These are phyloP conservation scores for Brachionus asplanchnoidis DNA, from an alignment of 1,140 invertebrate genomes.

Conservation along the genomic window DNA sequence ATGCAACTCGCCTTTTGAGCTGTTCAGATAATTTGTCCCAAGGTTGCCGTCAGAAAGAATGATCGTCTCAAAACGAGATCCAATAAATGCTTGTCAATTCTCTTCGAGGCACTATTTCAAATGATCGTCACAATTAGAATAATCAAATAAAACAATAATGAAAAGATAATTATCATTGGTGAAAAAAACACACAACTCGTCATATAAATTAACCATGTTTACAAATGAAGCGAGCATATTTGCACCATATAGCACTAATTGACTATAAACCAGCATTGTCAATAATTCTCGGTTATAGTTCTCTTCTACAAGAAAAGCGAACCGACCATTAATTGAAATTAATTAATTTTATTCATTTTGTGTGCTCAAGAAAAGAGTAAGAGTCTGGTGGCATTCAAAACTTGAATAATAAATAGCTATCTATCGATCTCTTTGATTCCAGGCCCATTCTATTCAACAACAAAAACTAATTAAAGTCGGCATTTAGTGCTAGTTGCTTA, in stretches of 20 bases:
- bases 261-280: neutral
- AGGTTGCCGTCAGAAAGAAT: neutral
- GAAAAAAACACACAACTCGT: neutral
- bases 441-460: neutral
- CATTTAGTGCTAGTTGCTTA: neutral
- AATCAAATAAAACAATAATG: constrained; percentile 5
- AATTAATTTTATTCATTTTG: neutral
- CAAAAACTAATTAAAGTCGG: neutral
- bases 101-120: neutral
- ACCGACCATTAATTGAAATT: neutral
- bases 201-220: neutral
- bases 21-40: neutral
- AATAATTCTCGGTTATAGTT: neutral
- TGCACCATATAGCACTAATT: neutral
- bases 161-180: neutral
- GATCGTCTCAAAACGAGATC: neutral
- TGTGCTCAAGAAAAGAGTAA: neutral
- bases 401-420: neutral
- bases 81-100: neutral
- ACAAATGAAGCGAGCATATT: neutral
- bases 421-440: neutral
- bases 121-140: neutral
- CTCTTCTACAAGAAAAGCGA: neutral
- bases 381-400: neutral
- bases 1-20: neutral